A percentile compares a stretch with the other conserved stretches of the same genome.
phyloP scores from a whole-genome alignment of 2,113 vertebrate genomes.

The Chlorodrepanis virens region DNA sequence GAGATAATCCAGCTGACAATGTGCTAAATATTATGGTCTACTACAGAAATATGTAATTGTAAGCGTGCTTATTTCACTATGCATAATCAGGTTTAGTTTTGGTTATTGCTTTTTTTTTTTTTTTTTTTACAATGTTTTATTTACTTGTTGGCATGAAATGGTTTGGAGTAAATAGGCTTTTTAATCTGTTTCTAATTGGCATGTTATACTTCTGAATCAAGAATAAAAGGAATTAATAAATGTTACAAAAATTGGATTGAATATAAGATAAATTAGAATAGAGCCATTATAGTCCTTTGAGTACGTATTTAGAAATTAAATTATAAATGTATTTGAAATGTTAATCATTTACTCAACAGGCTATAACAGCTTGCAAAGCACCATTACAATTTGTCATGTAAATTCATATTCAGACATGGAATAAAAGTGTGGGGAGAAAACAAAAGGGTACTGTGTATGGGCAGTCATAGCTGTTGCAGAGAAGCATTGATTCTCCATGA shows the following conservation, averaged over 20 bases:
- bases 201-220: slow-evolving; percentile 38
- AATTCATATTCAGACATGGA: slow-evolving; percentile 18
- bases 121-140: slow-evolving; percentile 2
- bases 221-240: slow-evolving; percentile 63
- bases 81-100: neutral
- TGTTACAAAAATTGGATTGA: slow-evolving; percentile 53
- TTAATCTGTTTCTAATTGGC: slow-evolving; percentile 62
- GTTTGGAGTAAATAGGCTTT: slow-evolving; percentile 42
- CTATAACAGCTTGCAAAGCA: slow-evolving; percentile 24
- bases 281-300: slow-evolving; percentile 33
- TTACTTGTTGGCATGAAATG: neutral
- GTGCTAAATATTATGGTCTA: neutral
- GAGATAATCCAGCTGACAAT: neutral
- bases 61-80: neutral
- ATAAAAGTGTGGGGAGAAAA: neutral
- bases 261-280: slow-evolving; percentile 47
- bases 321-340: slow-evolving; percentile 64
- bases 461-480: neutral
- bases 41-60: neutral
- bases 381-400: slow-evolving; percentile 36
- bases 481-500: neutral
- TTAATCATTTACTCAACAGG: slow-evolving; percentile 57
- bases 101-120: neutral
- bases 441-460: neutral
- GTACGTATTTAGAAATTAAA: slow-evolving; percentile 60